phyloP scores from a whole-genome alignment of 2,888 invertebrate genomes.

The Pasiphila rectangulata region DNA sequence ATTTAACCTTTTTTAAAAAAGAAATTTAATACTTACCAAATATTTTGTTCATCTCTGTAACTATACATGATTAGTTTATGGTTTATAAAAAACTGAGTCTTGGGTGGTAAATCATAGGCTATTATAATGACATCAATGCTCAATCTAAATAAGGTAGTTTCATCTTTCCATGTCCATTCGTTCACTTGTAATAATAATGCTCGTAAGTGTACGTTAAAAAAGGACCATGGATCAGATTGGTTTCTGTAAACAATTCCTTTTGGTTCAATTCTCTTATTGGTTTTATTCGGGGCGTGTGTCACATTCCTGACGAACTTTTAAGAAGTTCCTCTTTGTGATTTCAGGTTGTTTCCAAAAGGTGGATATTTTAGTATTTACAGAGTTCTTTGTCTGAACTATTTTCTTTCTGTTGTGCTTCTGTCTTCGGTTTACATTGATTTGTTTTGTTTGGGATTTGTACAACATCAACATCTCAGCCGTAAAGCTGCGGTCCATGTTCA shows the following conservation, averaged over 20 bases:
- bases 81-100: no score
- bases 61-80: no score
- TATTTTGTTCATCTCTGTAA: no score
- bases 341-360: constrained; percentile 18
- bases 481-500: no score
- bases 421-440: constrained; percentile 12
- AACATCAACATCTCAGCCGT: no score
- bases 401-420: constrained; percentile 24
- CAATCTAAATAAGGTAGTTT: no score
- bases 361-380: constrained; percentile 13
- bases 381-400: constrained; percentile 28
- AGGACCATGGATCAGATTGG: constrained; percentile 65
- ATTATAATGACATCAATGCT: no score
- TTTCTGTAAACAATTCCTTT: constrained; percentile 62
- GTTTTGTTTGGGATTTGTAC: constrained; percentile 21
- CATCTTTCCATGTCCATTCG: neutral
- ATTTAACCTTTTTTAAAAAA: no score
- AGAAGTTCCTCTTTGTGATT: constrained; percentile 23
- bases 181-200: neutral
- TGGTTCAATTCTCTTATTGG: constrained; percentile 61
- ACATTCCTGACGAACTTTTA: constrained; percentile 42
- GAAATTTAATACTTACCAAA: no score
- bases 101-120: no score
- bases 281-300: constrained; percentile 62
- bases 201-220: constrained; percentile 42